Percentiles rank a stretch among this genome's conserved stretches.
These are phyloP conservation scores for Cephus pulcher DNA, from an alignment of 2,888 invertebrate genomes.

Conservation along the genomic window DNA sequence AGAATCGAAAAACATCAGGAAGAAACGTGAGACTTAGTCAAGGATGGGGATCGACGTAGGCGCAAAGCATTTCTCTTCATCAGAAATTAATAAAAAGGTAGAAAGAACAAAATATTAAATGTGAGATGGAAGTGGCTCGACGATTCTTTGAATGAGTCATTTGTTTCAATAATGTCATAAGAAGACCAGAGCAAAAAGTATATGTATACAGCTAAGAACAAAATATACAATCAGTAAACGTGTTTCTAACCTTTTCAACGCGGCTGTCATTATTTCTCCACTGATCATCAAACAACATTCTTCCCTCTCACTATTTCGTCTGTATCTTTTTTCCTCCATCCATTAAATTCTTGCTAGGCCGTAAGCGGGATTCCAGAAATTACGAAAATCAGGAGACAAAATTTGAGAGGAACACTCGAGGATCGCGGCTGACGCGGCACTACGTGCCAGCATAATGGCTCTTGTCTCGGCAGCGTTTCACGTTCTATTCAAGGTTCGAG, in stretches of 20 bases:
- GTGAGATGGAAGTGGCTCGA: not conserved
- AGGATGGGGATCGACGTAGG: not conserved
- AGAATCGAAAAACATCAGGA: not conserved
- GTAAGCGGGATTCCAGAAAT: conserved; percentile 6
- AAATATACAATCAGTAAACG: not conserved
- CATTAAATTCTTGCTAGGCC: not conserved
- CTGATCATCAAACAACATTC: not conserved
- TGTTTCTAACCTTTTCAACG: not conserved
- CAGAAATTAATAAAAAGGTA: not conserved
- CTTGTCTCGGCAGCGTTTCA: conserved; percentile 50
- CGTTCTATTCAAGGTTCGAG: conserved; percentile 48
- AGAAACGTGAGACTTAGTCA: not conserved
- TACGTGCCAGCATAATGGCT: conserved; percentile 61
- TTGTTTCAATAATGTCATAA: not conserved
- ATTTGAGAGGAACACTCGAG: conserved; percentile 48
- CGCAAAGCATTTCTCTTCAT: not conserved
- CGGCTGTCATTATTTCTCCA: not conserved
- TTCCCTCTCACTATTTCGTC: not conserved
- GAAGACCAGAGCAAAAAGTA: not conserved
- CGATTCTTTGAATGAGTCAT: not conserved
- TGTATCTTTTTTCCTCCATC: not conserved
- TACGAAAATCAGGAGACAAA: conserved; percentile 6
- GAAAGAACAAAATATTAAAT: not conserved
- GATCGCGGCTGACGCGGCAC: conserved; percentile 56
- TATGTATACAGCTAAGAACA: not conserved